Evolutionary conservation across 1,140 invertebrate species (phyloP).

Genomic region (Drosophila subpulchrella): DNA sequence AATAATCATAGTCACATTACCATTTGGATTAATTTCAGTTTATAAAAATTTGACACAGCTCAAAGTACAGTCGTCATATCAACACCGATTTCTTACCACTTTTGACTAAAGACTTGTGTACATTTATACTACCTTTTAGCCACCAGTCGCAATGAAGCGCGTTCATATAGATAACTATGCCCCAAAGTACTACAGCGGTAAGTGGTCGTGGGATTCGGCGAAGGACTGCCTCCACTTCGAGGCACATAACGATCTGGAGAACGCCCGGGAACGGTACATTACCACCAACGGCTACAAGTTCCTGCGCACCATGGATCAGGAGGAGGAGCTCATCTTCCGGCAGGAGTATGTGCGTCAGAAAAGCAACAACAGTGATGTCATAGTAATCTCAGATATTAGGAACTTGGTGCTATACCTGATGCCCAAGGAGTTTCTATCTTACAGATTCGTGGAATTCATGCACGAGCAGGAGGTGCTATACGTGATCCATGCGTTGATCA

Average conservation of each 20-base stretch:
- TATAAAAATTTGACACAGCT: background rate
- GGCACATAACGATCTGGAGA: conserved; percentile 43
- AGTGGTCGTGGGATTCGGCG: conserved; percentile 65
- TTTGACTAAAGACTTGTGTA: background rate
- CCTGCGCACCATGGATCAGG: conserved; percentile 55
- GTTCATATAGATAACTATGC: conserved; percentile 53
- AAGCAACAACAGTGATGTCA: conserved; percentile 50
- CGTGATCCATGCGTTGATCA: conserved; percentile 67
- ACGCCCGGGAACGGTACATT: conserved; percentile 52
- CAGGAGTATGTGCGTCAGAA: conserved; percentile 52
- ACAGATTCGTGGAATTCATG: conserved; percentile 62
- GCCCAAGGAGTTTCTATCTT: conserved; percentile 52
- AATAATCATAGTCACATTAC: background rate
- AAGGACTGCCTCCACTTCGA: conserved; percentile 58
- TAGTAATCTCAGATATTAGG: conserved; percentile 64
- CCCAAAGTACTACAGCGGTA: conserved; percentile 66
- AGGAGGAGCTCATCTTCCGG: conserved; percentile 74
- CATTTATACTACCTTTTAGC: background rate
- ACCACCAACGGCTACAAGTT: conserved; percentile 64
- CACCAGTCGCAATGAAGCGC: conserved; percentile 32
- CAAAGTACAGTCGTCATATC: background rate
- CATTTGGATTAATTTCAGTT: background rate
- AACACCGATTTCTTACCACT: background rate
- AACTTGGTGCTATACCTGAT: conserved; percentile 73
- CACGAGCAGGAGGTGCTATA: conserved; percentile 48